Evolutionary conservation across 1,140 invertebrate genomes (phyloP), one percentile per base, ranked within the genome.

Genomic region (Euwallacea fornicatus): DNA sequence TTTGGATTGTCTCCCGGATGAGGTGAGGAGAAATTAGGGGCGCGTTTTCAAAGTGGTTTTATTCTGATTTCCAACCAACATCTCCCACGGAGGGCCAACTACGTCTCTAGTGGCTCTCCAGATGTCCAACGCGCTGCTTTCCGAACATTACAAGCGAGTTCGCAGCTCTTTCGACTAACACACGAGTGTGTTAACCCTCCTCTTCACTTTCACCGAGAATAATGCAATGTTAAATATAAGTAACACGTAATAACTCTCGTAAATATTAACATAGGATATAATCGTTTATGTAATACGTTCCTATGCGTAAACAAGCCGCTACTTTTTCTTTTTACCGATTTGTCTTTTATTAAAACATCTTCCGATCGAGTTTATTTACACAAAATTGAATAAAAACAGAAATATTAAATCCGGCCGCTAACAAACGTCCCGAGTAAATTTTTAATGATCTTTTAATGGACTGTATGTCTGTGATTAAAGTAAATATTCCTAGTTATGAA

Each of bases 401-500:
- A 63, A 67, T 62, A 67, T 68, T 62, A 55, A 67, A 62, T 43
- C 58, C 15, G 16, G 42, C 47, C 44, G 71, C 43, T 62, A 66
- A 67, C 62, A 68, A 67, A 63, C 59, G 60, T 65, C 41, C 44
- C 13, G 50, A 59, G 60, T 72, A 46, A 60, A 72, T 72, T 72
- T 72, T 72, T 72, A 68, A 72, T 72, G 65, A 64, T 68, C 59
- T 65, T 72, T 72, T 72, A 72, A 72, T 67, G 59, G 66, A 68
- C 71, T 72, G 71, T 72, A 72, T 68, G 63, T 72, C 71, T 72
- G 61, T 64, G 71, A 72, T 63, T 72, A 72, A 72, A 72, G 65
- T 72, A 72, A 72, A 72, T 72, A 72, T 72, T 72, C 70, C 56
- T 72, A 72, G 70, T 63, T 72, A 72, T 75, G 74, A 75, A 75